Base-by-base conservation (phyloP, 2,797 vertebrate genomes). In the Epinephelus coioides region DNA sequence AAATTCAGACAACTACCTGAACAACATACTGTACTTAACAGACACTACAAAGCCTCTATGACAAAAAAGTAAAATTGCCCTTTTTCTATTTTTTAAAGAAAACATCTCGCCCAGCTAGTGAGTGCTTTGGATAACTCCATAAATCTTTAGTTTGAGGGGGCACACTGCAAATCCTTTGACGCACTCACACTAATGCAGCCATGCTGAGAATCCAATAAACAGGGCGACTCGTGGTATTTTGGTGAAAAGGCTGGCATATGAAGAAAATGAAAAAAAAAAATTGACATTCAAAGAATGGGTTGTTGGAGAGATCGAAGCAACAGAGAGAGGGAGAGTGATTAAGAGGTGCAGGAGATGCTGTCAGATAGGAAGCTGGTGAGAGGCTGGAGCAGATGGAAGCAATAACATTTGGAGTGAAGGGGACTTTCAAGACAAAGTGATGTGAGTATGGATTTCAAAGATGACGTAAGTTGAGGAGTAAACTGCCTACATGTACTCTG, bases 181-280 rank as follows among this genome's bases (percentile, higher is more conserved):
- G 40, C 74, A 65, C 27, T 66, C 69, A 67, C 57, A 70, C 69
- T 67, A 65, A 79, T 44, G 34, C 49, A 71, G 78, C 81, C 69
- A 76, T 61, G 55, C 76, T 64, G 70, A 59, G 63, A 90, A 90
- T 89, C 69, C 80, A 89, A 89, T 91, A 86, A 91, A 80, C 55
- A 21, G 55, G 47, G 25, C 7, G 61, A 82, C 78, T 82, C 9
- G 21, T 88, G 88, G 86, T 87, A 89, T 92, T 92, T 92, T 17
- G 5, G 76, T 70, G 63, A 87, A 90, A 85, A 86, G 84, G 74
- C 73, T 79, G 85, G 68, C 69, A 74, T 80, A 83, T 81, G 68
- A 67, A 65, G 44, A 65, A 69, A 84, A 85, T 44, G 69, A 73
- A 83, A 60, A 66, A 63, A 34, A 80, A 73, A 69, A 73, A 64